These are phyloP conservation scores for Stichodactyla mertensii DNA, from an alignment of 64 coral and sea anemone genomes.

Conservation along the genomic window DNA sequence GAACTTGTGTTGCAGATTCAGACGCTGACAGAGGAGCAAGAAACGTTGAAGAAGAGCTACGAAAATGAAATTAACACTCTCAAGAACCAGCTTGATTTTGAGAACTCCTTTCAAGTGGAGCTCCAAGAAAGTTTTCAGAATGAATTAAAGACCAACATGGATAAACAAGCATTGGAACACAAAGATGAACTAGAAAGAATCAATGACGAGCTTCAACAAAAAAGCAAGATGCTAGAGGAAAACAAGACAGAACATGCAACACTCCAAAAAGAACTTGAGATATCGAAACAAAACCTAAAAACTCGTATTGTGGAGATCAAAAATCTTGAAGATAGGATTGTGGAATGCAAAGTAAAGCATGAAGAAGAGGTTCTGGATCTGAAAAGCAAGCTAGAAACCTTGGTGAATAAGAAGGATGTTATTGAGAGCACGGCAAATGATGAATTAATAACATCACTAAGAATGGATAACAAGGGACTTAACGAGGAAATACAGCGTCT, in stretches of 20 bases:
- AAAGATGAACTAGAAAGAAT: constrained; percentile 59
- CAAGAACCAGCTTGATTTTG: constrained; percentile 75
- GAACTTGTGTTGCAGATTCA: constrained; percentile 33
- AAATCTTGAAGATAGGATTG: neutral
- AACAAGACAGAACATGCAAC: constrained; percentile 35
- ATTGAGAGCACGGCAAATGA: constrained; percentile 28
- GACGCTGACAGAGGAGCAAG: constrained; percentile 24
- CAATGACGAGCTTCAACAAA: constrained; percentile 50
- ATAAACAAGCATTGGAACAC: constrained; percentile 53
- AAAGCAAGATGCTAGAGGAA: constrained; percentile 47
- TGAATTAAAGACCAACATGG: constrained; percentile 49
- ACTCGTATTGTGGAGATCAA: constrained; percentile 12
- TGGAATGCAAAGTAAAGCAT: constrained; percentile 1
- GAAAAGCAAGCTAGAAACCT: constrained; percentile 56
- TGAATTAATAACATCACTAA: constrained; percentile 56
- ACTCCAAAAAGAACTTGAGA: neutral
- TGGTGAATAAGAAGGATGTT: constrained; percentile 34
- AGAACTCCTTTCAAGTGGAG: constrained; percentile 75
- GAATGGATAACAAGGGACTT: constrained; percentile 68
- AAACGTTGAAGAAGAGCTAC: constrained; percentile 58
- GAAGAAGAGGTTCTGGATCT: constrained; percentile 40
- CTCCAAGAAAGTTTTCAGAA: constrained; percentile 62
- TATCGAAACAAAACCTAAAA: neutral
- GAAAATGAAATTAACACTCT: constrained; percentile 68
- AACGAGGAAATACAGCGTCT: constrained; percentile 55